Evolutionary conservation across 1,140 invertebrate species (phyloP), one percentile per base, ranked within the genome.

Genomic region (Trachymyrmex septentrionalis): DNA sequence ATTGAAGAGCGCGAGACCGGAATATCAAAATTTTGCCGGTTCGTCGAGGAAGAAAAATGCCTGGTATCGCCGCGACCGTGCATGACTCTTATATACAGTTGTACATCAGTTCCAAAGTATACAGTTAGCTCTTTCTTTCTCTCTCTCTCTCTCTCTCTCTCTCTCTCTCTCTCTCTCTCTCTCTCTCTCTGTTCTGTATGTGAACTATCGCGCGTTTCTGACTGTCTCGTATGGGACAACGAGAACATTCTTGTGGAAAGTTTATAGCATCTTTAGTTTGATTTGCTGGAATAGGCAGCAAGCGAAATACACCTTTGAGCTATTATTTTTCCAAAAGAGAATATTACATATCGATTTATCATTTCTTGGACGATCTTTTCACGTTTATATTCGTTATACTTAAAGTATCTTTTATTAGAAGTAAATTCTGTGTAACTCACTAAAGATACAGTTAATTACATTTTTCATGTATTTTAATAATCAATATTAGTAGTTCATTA

Each of bases 11-110:
- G 30, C 66, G 21, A 81, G 34, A 72, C 34, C 34, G 73, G 81
- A 84, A 76, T 84, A 85, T 73, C 87, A 89, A 88, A 89, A 78
- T 88, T 73, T 78, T 84, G 73, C 63, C 80, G 87, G 73, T 85
- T 57, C 72, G 53, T 21, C 75, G 50, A 57, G 34, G 73, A 72
- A 86, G 88, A 89, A 88, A 89, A 88, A 89, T 89, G 88, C 69
- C 55, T 75, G 80, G 80, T 84, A 84, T 84, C 80, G 69, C 44
- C 34, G 55, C 75, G 38, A 14, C 63, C 19, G 64, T 81, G 78
- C 57, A 84, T 75, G 80, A 63, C 69, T 75, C 55, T 61, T 84
- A 73, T 84, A 75, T 84, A 75, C 55, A 61, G 55, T 84, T 75
- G 80, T 75, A 75, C 55, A 21, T 75, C 80, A 84, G 80, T 21